Evolutionary conservation across 2,888 invertebrate genomes (phyloP).

Genomic region (Nowickia ferox): DNA sequence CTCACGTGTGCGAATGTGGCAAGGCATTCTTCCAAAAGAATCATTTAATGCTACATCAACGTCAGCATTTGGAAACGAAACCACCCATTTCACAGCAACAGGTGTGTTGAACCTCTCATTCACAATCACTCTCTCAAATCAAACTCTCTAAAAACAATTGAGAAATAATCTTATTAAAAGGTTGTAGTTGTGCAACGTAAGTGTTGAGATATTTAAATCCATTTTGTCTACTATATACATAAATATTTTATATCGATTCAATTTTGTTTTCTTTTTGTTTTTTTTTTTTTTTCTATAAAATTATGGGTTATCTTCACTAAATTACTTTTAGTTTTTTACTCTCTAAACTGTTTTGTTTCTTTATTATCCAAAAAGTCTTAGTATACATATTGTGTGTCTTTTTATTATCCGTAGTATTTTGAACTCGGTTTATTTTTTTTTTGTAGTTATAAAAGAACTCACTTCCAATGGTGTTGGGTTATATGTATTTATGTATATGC

Average conservation of each 20-base stretch:
- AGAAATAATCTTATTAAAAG: constrained; percentile 69
- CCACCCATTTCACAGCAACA: constrained; percentile 83
- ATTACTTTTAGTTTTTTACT: background rate
- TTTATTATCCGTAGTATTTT: constrained; percentile 17
- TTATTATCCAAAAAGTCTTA: background rate
- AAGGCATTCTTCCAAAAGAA: constrained; percentile 95
- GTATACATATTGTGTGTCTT: background rate
- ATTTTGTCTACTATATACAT: constrained; percentile 59
- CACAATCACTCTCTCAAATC: constrained; percentile 72
- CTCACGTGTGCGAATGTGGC: constrained; percentile 92
- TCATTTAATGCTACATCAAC: constrained; percentile 91
- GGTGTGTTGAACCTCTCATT: constrained; percentile 76
- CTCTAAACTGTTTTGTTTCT: background rate
- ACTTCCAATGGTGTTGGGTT: constrained; percentile 55
- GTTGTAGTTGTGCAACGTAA: constrained; percentile 73
- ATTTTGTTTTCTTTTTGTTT: constrained; percentile 50
- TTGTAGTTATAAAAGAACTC: background rate
- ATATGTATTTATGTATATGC: background rate
- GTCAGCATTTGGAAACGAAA: constrained; percentile 87
- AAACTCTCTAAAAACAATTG: constrained; percentile 70
- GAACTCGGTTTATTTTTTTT: constrained; percentile 18
- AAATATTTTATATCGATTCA: constrained; percentile 53
- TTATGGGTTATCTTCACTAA: constrained; percentile 23
- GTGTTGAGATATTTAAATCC: constrained; percentile 71
- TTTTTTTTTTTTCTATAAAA: constrained; percentile 18